phyloP scores from a whole-genome alignment of 2,888 invertebrate genomes.

The Lathronympha strigana region DNA sequence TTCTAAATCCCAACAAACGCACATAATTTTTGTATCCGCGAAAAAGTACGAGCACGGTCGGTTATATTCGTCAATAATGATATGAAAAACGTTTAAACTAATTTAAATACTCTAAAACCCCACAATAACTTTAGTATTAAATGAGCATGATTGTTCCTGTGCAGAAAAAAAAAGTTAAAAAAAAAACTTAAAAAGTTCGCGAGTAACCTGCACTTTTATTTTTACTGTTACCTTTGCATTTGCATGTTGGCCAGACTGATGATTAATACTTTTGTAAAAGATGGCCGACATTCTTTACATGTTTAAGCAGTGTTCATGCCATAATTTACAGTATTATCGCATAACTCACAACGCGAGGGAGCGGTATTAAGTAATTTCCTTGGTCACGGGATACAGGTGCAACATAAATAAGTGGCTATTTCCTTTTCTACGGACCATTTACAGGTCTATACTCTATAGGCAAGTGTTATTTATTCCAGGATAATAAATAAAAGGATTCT shows the following conservation, averaged over 20 bases:
- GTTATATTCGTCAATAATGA: too few relatives aligned
- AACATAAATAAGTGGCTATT: constrained; percentile 29
- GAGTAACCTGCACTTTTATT: constrained; percentile 2
- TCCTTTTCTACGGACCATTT: constrained; percentile 21
- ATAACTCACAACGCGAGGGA: background rate
- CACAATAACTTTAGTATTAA: too few relatives aligned
- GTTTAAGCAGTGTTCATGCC: constrained; percentile 18
- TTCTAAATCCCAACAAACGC: too few relatives aligned
- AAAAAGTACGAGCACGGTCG: too few relatives aligned
- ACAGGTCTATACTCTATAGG: background rate
- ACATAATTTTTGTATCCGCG: too few relatives aligned
- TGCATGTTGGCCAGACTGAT: constrained; percentile 36
- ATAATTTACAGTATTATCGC: constrained; percentile 23
- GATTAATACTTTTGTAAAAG: constrained; percentile 25
- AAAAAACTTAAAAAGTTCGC: background rate
- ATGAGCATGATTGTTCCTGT: too few relatives aligned
- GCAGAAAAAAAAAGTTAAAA: too few relatives aligned
- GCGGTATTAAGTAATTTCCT: constrained; percentile 32
- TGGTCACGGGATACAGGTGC: constrained; percentile 24
- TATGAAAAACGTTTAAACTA: too few relatives aligned
- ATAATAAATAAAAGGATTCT: background rate
- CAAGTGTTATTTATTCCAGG: background rate
- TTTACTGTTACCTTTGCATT: constrained; percentile 23
- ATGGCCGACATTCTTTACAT: constrained; percentile 26
- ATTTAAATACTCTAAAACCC: too few relatives aligned